Evolutionary conservation across 1,140 invertebrate species (phyloP).

Genomic region (Manduca sexta): DNA sequence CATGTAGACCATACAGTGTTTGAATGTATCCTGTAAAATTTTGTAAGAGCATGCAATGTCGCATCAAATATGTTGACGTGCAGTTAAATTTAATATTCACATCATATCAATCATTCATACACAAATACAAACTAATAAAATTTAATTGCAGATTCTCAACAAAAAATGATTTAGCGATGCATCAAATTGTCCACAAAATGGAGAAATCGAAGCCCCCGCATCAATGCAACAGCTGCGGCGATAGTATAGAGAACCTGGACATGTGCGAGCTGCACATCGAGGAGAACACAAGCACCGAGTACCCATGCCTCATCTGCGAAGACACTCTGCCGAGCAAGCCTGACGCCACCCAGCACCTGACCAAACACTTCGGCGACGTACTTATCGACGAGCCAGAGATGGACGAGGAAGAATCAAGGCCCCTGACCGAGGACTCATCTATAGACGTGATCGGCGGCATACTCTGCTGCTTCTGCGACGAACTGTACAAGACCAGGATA

Average conservation of each 20-base stretch:
- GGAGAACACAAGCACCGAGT: constrained; percentile 31
- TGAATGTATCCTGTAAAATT: too few species aligned
- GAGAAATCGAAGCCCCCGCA: constrained; percentile 40
- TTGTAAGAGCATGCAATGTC: too few species aligned
- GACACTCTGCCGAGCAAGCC: constrained; percentile 33
- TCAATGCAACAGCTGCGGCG: constrained; percentile 35
- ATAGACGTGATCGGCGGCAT: constrained; percentile 50
- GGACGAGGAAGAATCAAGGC: constrained; percentile 13
- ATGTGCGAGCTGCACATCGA: constrained; percentile 43
- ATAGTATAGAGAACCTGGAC: constrained; percentile 16
- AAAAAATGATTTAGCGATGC: constrained; percentile 45
- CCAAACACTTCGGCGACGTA: constrained; percentile 44
- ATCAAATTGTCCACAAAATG: constrained; percentile 44
- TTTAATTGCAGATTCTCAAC: constrained; percentile 37
- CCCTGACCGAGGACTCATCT: constrained; percentile 30
- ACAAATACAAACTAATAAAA: background rate
- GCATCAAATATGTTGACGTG: too few species aligned
- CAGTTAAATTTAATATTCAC: too few species aligned
- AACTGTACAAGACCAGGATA: constrained; percentile 34
- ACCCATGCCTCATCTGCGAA: constrained; percentile 53
- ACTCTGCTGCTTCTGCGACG: constrained; percentile 40
- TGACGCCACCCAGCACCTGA: constrained; percentile 40
- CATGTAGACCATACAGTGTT: too few species aligned
- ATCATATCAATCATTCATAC: too few species aligned
- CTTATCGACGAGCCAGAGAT: constrained; percentile 9